A percentile compares a stretch with the other conserved stretches of the same genome.
Conservation (phyloP, 2,797 vertebrate genomes). For the Hippocampus kuda region DNA sequence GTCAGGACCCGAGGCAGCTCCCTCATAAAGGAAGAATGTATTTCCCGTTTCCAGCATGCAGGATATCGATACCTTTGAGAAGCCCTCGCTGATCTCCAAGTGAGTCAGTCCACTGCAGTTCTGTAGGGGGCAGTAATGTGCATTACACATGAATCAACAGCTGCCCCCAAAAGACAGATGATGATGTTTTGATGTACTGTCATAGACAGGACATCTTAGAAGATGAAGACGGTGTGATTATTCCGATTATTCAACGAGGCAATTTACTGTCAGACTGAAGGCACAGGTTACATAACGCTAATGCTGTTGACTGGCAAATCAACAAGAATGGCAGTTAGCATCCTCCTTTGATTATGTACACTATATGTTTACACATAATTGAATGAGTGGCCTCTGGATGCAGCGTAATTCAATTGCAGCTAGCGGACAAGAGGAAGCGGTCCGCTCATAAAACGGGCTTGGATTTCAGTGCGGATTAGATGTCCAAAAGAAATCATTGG, state of each 20-base stretch:
- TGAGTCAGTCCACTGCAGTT: no score
- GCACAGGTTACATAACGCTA: slow-evolving; percentile 36
- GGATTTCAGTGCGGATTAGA: slow-evolving; percentile 24
- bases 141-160: no score
- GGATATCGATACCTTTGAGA: slow-evolving; percentile 38
- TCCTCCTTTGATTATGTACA: slow-evolving; percentile 49
- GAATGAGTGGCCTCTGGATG: slow-evolving; percentile 55
- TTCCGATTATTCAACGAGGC: slow-evolving; percentile 18
- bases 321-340: slow-evolving; percentile 47
- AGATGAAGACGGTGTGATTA: slow-evolving; percentile 2
- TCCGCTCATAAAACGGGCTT: slow-evolving; percentile 25
- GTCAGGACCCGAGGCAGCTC: slow-evolving; percentile 50
- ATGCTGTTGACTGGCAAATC: slow-evolving; percentile 41
- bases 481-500: slow-evolving; percentile 32
- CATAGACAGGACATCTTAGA: neutral
- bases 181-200: neutral
- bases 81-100: no score
- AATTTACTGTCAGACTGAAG: slow-evolving; percentile 32
- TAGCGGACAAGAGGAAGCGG: slow-evolving; percentile 51
- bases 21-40: slow-evolving; percentile 54
- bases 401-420: slow-evolving; percentile 56
- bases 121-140: no score
- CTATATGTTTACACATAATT: slow-evolving; percentile 53
- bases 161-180: no score
- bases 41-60: slow-evolving; percentile 44